A percentile compares a stretch with the other conserved stretches of the same genome.
Evolutionary conservation across 1,140 invertebrate species (phyloP).

Genomic region (Pogonognathellus flavescens): DNA sequence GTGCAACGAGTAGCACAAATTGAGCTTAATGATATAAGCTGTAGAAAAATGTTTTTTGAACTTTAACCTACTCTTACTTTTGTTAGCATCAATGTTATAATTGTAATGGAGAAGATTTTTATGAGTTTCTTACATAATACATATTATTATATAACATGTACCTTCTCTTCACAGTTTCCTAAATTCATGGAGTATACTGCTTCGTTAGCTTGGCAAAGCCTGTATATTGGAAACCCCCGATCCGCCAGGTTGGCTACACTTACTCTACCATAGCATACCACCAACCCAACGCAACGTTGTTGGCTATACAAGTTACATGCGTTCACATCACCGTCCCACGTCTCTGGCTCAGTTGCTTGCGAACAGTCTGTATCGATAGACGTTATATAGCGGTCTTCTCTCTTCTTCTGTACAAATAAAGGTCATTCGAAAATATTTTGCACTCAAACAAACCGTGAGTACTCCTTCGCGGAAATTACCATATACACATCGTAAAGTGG

Average conservation of each 20-base stretch:
- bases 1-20: too few species aligned
- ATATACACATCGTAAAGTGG: too few species aligned
- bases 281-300: conserved; percentile 11
- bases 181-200: neutral
- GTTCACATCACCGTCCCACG: conserved; percentile 29
- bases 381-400: neutral
- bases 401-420: conserved; percentile 6
- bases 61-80: too few species aligned
- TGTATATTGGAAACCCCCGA: conserved; percentile 16
- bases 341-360: conserved; percentile 22
- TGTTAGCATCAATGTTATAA: too few species aligned
- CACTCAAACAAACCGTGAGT: too few species aligned
- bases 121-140: conserved; percentile 16
- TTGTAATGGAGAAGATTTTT: conserved; percentile 6
- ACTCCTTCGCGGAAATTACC: neutral
- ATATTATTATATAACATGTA: neutral
- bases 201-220: neutral
- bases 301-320: conserved; percentile 6
- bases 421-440: conserved; percentile 7
- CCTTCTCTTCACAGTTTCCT: neutral
- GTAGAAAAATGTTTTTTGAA: too few species aligned
- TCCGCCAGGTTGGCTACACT: conserved; percentile 35
- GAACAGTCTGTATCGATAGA: conserved; percentile 30
- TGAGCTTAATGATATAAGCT: too few species aligned
- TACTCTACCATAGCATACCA: neutral